Base-by-base conservation (phyloP, 2,113 vertebrate species). In the Acinonyx jubatus region DNA sequence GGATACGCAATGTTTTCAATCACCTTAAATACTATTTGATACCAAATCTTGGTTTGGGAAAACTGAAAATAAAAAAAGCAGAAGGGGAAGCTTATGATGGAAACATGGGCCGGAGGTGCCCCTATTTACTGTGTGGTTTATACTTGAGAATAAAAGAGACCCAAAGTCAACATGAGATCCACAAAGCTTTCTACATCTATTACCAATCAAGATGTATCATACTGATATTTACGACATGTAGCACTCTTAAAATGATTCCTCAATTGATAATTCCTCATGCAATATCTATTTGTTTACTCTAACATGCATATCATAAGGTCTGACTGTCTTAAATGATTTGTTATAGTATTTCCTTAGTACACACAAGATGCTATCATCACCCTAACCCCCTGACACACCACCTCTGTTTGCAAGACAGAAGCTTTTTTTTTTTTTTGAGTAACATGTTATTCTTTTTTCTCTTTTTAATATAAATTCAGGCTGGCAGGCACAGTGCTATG, bases 391-490 rank as follows among this genome's bases (percentile, higher is more conserved):
- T 36, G 0, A 6, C 5, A 27, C 15, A 31, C 11, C 2, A n/a
- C 21, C 9, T 11, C 25, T 68, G 13, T 16, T 95, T 78, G n/a
- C 33, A 95, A 81, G 61, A 96, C 69, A 95, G 79, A 96, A 95
- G 57, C 73, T 89, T 96, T 73, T 73, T 73, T 73, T 23, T 45
- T 45, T 31, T 76, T 94, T 93, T 63, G 87, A 96, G 80, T 90
- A 96, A 90, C 76, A 89, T 73, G 82, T 66, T 95, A 71, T 89
- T 82, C 52, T 87, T 94, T 94, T 78, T 71, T 93, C 57, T 57
- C 36, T 89, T 95, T 97, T 95, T 84, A 97, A 80, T 88, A 94
- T 19, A 95, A 94, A 97, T 96, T 29, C 65, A 78, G 41, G 36
- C 84, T 96, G 92, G 93, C 96, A 97, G 88, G 57, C 92, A 84